phyloP scores from a whole-genome alignment of 2,797 vertebrate species.

The Tenualosa thibaudeaui region DNA sequence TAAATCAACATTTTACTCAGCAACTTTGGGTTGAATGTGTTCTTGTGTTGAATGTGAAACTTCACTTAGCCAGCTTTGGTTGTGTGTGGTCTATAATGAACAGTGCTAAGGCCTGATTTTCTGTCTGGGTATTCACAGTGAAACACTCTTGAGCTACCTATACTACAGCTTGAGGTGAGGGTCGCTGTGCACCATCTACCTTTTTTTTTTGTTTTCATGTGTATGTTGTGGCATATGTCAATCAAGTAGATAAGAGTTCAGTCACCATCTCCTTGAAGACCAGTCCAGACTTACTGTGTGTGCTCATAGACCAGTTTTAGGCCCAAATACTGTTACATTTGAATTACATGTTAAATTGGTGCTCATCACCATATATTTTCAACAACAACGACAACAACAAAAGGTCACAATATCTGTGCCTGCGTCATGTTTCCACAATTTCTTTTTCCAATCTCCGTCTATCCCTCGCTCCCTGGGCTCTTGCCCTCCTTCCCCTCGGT shows the following conservation, averaged over 20 bases:
- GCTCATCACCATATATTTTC: background rate
- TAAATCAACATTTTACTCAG: background rate
- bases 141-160: background rate
- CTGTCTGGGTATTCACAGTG: background rate
- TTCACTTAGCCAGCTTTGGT: background rate
- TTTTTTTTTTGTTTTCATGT: background rate
- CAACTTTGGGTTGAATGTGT: background rate
- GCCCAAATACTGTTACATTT: background rate
- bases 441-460: background rate
- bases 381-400: background rate
- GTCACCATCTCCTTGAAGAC: background rate
- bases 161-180: background rate
- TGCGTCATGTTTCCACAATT: background rate
- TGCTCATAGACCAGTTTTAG: background rate
- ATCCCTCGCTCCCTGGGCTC: background rate
- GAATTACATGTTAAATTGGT: background rate
- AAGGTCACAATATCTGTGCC: background rate
- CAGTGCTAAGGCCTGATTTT: background rate
- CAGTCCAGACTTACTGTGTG: background rate
- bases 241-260: background rate
- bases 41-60: background rate
- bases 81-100: background rate
- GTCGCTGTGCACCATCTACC: background rate
- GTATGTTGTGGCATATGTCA: background rate
- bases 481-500: conserved; percentile 13